Evolutionary conservation across 2,797 vertebrate genomes (phyloP), one percentile per base, ranked within the genome.

Genomic region (Euthynnus affinis): DNA sequence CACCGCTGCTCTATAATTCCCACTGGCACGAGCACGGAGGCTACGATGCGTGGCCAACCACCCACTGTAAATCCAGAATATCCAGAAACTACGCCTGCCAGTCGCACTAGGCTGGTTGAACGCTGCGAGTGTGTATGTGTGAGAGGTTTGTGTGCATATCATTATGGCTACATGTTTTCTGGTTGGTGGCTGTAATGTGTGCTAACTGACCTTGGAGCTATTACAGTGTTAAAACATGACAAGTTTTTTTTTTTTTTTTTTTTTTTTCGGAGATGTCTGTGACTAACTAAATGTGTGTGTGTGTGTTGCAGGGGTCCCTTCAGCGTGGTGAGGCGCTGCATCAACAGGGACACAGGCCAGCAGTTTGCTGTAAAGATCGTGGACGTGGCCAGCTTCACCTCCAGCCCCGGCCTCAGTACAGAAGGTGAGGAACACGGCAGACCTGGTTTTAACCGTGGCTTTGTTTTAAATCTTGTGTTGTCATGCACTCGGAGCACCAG

Each of bases 281-380:
- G 22, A 27, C 34, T 87, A 78, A 82, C 49, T 22, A 0, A 8
- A 40, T 42, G 8, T 63, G 13, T 71, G 6, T 74, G 53, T 91
- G 29, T 91, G 7, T 78, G 20, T 90, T 93, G 9, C 92, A 99
- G 98, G 96, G 98, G 98, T 74, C 98, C 98, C 8, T 99, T 99
- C 95, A 99, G 98, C 23, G 98, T 99, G 92, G 98, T 99, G 78
- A 94, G 98, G 83, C 94, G 98, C 95, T 99, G 98, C 93, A 99
- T 99, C 96, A 99, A 99, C 96, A 95, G 98, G 93, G 98, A 99
- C 92, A 99, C 98, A 1, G 98, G 98, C 78, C 98, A 99, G 85
- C 98, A 99, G 94, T 99, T 99, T 83, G 98, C 98, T 17, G 98
- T 99, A 49, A 99, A 99, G 96, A 99, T 99, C 80, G 98, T 99